Conservation (phyloP, 2,113 vertebrate genomes). For the Lycaon pictus region DNA sequence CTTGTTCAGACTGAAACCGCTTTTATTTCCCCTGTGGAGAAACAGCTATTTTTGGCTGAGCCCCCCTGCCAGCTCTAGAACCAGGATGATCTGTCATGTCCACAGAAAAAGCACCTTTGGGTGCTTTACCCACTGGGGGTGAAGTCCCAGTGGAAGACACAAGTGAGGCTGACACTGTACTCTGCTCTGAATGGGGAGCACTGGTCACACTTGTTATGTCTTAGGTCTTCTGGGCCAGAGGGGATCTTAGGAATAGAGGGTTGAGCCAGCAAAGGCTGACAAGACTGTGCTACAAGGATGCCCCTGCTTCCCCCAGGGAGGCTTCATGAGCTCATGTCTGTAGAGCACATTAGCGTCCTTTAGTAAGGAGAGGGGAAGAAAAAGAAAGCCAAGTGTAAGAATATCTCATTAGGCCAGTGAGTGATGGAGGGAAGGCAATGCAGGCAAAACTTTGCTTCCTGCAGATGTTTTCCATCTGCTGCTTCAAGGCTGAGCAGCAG, state of each 20-base stretch:
- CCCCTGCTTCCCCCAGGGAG: not conserved
- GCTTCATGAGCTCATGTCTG: not conserved
- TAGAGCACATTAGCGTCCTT: not conserved
- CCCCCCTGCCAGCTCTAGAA: not conserved
- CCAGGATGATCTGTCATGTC: not conserved
- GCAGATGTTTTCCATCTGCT: not conserved
- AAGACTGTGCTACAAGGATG: not conserved
- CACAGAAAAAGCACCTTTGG: not conserved
- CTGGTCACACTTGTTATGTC: not conserved
- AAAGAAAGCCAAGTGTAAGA: not conserved
- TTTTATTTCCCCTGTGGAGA: not conserved
- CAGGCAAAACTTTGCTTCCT: not conserved
- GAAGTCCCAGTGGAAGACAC: not conserved
- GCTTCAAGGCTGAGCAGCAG: rapidly evolving
- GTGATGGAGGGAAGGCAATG: not conserved
- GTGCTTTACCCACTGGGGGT: not conserved
- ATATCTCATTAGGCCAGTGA: not conserved
- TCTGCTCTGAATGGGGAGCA: rapidly evolving
- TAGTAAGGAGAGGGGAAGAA: not conserved
- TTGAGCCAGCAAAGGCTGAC: rapidly evolving
- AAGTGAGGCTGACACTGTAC: not conserved
- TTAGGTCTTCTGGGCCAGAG: not conserved
- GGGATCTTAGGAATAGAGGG: not conserved
- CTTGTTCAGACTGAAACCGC: not conserved
- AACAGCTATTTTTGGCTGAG: not conserved